A percentile compares a stretch with the other conserved stretches of the same genome.
Conservation (phyloP, 2,797 vertebrate genomes). For the Pitangus sulphuratus region DNA sequence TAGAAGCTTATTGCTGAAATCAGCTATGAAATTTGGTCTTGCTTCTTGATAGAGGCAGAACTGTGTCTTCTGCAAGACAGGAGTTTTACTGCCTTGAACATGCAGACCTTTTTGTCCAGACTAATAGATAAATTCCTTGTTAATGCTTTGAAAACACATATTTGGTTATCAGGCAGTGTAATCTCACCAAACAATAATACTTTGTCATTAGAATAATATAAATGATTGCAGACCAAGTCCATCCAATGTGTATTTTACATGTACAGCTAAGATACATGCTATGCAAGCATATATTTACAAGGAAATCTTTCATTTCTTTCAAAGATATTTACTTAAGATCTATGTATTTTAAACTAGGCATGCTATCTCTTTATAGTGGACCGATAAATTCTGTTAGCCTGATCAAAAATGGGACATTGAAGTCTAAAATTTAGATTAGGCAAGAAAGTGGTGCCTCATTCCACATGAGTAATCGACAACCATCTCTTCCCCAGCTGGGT, state of each 20-base stretch:
- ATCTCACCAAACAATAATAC: neutral
- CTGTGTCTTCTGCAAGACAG: neutral
- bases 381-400: neutral
- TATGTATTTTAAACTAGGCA: neutral
- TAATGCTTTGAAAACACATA: neutral
- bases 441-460: neutral
- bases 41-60: neutral
- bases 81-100: neutral
- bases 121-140: neutral
- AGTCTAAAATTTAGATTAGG: neutral
- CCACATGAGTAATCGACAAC: rapidly evolving
- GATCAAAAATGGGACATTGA: neutral
- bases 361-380: neutral
- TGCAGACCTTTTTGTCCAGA: neutral
- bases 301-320: neutral
- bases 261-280: neutral
- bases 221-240: neutral
- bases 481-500: neutral
- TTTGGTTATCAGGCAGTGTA: neutral
- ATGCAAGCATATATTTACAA: neutral
- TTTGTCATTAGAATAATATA: neutral
- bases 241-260: neutral
- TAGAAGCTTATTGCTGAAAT: neutral
- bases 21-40: neutral
- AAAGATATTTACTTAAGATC: neutral